Evolutionary conservation across 2,888 invertebrate species (phyloP), one percentile per base, ranked within the genome.

Genomic region (Rhogogaster chlorosoma): DNA sequence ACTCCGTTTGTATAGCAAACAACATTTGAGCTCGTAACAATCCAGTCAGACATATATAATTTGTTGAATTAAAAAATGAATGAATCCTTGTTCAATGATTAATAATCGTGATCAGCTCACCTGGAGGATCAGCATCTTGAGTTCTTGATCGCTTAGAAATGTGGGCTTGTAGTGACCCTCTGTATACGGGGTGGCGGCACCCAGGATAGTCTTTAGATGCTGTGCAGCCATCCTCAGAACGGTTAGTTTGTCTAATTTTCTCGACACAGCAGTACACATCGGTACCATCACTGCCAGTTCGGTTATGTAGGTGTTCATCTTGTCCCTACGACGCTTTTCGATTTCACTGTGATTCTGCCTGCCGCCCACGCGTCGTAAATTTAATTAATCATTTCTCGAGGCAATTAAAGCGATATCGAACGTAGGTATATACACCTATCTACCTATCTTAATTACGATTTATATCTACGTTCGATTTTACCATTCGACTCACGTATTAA

Each of bases 301-400:
- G 3, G 97, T 96, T 89, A 99, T 99, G 94, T 98, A 98, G 0
- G 97, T 97, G 94, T 99, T 99, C 98, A 99, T 99, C 94, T 99
- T 99, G 93, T 99, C 98, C 45, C 99, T 95, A 0, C 99, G 95
- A 0, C 99, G 95, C 93, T 99, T 99, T 94, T 99, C 99, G 86
- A 99, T 99, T 94, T 99, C 98, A 93, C 98, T 98, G 94, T 99
- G 99, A 94, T 98, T 99, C 94, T 98, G 98, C 90, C 98, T 98
- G 93, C n/a, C 64, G 61, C 61, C 57, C 32, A 61, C 61, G 57
- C 36, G 36, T 61, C 9, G 80, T 36, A 57, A 61, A 36, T 57
- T 80, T 49, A n/a, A 80, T 80, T 80, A 38, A 61, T 80, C 18
- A 38, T 61, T 80, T 12, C 15, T 92, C 91, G 87, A 84, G 84